Conservation (phyloP, 2,888 invertebrate genomes). For the Gastrophysa polygoni region DNA sequence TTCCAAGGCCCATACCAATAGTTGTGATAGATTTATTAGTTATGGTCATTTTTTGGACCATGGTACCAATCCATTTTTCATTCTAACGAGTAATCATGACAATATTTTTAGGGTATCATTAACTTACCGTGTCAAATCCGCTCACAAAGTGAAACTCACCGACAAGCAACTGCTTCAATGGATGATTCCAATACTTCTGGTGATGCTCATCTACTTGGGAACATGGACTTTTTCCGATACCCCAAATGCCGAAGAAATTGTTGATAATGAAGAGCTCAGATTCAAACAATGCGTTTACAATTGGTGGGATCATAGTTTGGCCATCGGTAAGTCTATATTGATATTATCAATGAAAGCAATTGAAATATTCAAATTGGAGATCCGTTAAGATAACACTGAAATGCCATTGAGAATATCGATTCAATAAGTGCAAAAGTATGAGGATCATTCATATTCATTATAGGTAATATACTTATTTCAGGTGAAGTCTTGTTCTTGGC, state of each 20-base stretch:
- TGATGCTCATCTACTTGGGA: constrained; percentile 86
- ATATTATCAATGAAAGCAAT: not conserved
- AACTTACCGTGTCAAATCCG: constrained; percentile 91
- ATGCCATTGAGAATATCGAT: too few species aligned
- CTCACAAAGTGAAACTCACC: constrained; percentile 89
- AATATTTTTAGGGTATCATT: constrained; percentile 82
- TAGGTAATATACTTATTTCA: constrained; percentile 57
- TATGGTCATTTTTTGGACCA: too few species aligned
- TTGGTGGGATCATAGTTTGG: constrained; percentile 95
- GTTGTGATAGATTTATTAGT: too few species aligned
- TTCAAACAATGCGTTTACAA: constrained; percentile 91
- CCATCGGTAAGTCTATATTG: constrained; percentile 68
- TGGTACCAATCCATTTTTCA: too few species aligned
- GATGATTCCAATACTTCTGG: constrained; percentile 90
- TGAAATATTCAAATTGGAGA: too few species aligned
- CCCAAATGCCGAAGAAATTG: constrained; percentile 80
- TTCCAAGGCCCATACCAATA: too few species aligned
- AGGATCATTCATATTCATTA: too few species aligned
- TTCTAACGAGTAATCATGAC: too few species aligned
- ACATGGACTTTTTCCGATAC: constrained; percentile 92
- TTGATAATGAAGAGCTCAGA: constrained; percentile 75
- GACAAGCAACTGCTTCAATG: constrained; percentile 91
- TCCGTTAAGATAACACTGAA: too few species aligned
- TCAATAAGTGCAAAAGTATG: too few species aligned
- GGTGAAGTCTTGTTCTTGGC: constrained; percentile 79